These are phyloP conservation scores for Ophioninae sp. DNA, from an alignment of 2,888 invertebrate genomes.

Conservation along the genomic window DNA sequence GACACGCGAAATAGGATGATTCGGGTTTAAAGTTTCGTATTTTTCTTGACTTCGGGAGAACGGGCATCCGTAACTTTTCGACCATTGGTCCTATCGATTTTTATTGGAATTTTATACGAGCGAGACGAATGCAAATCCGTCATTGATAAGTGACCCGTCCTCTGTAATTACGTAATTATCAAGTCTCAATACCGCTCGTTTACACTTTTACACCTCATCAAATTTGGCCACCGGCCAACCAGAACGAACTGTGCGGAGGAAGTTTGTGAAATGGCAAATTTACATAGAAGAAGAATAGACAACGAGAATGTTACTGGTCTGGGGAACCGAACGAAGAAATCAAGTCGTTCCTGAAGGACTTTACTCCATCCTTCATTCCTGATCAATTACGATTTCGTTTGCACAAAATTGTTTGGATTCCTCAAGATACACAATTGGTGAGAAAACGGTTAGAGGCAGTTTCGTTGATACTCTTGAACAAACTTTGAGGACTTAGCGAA, in stretches of 20 bases:
- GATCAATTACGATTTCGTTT: neutral
- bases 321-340: neutral
- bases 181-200: neutral
- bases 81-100: neutral
- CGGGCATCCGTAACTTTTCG: slow-evolving; percentile 13
- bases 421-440: too few relatives aligned
- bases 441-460: neutral
- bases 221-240: neutral
- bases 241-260: neutral
- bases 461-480: neutral
- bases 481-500: neutral
- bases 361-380: too few relatives aligned
- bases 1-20: slow-evolving; percentile 42
- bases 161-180: slow-evolving; percentile 5
- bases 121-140: slow-evolving; percentile 12
- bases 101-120: slow-evolving; percentile 8
- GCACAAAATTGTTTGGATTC: neutral
- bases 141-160: neutral
- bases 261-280: neutral
- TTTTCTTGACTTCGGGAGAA: slow-evolving; percentile 47
- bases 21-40: slow-evolving; percentile 56
- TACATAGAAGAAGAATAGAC: neutral
- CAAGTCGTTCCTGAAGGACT: too few relatives aligned
- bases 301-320: neutral
- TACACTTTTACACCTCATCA: neutral